Percentiles rank a stretch among this genome's conserved stretches.
Conservation (phyloP, 2,888 invertebrate species). For the Mimachlamys varia region DNA sequence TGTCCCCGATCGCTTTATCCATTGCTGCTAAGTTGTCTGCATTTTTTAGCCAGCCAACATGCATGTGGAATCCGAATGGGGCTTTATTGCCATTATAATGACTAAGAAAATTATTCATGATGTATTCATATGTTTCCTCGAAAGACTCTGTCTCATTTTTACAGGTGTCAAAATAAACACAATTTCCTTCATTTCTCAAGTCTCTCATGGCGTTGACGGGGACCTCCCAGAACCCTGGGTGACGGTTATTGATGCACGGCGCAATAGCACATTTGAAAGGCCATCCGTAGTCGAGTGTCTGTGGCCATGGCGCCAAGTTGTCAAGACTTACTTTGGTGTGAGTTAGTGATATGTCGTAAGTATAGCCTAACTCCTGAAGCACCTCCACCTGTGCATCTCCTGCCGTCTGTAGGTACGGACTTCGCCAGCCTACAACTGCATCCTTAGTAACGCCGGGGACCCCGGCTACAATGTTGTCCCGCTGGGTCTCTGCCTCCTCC, state of each 20-base stretch:
- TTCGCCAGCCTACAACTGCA: conserved; percentile 69
- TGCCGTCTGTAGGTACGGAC: conserved; percentile 68
- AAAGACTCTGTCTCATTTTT: conserved; percentile 60
- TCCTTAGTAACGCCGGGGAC: conserved; percentile 60
- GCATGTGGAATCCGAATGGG: conserved; percentile 92
- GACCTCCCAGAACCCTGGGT: conserved; percentile 68
- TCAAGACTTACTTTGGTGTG: conserved; percentile 53
- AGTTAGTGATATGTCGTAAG: conserved; percentile 72
- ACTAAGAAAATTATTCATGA: conserved; percentile 89
- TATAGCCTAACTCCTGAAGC: conserved; percentile 64
- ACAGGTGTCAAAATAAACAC: conserved; percentile 70
- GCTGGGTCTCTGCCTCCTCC: conserved; percentile 65
- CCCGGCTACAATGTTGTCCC: conserved; percentile 59
- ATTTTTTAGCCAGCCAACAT: conserved; percentile 89
- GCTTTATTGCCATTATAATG: conserved; percentile 87
- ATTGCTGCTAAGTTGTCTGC: conserved; percentile 82
- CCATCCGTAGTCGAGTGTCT: conserved; percentile 66
- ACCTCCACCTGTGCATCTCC: conserved; percentile 65
- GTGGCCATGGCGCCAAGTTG: conserved; percentile 64
- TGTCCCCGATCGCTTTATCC: conserved; percentile 63
- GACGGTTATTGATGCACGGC: conserved; percentile 59
- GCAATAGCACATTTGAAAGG: conserved; percentile 63
- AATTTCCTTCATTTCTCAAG: conserved; percentile 62
- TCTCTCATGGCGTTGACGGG: conserved; percentile 69
- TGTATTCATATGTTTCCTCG: conserved; percentile 81